Evolutionary conservation across 2,113 vertebrate species (phyloP), one percentile per base, ranked within the genome.

Genomic region (Oophaga pumilio): DNA sequence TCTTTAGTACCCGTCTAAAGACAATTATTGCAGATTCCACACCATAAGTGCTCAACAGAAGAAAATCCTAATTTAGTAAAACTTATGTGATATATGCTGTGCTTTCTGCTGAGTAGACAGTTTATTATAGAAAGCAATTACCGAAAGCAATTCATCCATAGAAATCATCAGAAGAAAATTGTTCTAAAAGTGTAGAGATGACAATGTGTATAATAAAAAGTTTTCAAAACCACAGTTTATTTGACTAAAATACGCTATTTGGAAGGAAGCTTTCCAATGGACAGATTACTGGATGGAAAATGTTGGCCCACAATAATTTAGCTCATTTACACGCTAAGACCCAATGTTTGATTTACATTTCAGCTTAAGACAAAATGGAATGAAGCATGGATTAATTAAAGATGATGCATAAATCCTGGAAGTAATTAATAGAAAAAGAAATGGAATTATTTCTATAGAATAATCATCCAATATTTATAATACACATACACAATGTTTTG

Each of bases 121-220:
- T 82, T 43, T 87, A 87, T 59, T 80, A 82, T 52, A 60, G 78
- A 87, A 87, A 87, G 28, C 86, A 87, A 87, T 87, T 87, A 87
- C 86, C 50, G 3, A 87, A 87, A 87, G 82, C 68, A 82, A 87
- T 82, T 82, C 86, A 87, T 82, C 86, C 86, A 87, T 87, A 82
- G 74, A 82, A 87, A 76, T 86, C 60, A 87, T 81, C 86, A 87
- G 56, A 74, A 82, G 77, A 82, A 87, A 87, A 74, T 81, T 73
- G 86, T 87, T 59, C 17, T 87, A 73, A 87, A 73, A 82, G 53
- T 82, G 59, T 49, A n/a, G 73, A 68, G 17, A 66, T 26, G 59
- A 50, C 81, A 77, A 76, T 69, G 50, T 80, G 13, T 86, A 15
- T 28, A 86, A 86, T 79, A 12, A 66, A 56, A 56, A 26, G 81